Percentiles rank a stretch among this genome's conserved stretches.
phyloP scores from a whole-genome alignment of 1,140 invertebrate genomes.

The Anadara kagoshimensis region DNA sequence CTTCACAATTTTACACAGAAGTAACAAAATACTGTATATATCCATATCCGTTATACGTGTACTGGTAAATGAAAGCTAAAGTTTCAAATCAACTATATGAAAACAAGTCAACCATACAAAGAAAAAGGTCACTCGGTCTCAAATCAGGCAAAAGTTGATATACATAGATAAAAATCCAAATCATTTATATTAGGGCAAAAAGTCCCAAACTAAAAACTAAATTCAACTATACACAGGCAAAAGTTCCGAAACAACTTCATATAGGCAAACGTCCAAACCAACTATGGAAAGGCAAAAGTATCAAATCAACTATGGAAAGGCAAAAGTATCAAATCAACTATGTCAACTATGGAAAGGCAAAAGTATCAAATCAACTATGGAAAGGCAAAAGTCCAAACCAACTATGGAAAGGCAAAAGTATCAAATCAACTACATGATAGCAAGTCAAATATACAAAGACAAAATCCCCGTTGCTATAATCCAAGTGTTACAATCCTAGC shows the following conservation, averaged over 20 bases:
- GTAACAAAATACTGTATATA: no score
- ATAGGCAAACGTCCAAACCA: not conserved
- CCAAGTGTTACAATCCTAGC: no score
- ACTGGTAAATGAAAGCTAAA: no score
- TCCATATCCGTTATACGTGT: no score
- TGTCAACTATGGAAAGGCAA: not conserved
- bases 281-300: not conserved
- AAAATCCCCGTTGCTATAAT: no score
- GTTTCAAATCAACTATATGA: no score
- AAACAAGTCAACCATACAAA: no score
- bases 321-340: not conserved
- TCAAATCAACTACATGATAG: not conserved
- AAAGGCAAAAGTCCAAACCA: not conserved
- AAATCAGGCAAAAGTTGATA: no score
- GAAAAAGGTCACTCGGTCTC: no score
- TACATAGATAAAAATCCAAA: no score
- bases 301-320: conserved; percentile 1
- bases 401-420: not conserved
- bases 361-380: not conserved
- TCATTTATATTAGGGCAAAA: not conserved
- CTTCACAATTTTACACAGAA: no score
- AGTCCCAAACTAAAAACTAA: not conserved
- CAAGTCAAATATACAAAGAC: not conserved
- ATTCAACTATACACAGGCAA: not conserved
- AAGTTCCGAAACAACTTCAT: not conserved